Base-by-base conservation (phyloP, 2,797 vertebrate genomes). In the Pelobates cultripes region DNA sequence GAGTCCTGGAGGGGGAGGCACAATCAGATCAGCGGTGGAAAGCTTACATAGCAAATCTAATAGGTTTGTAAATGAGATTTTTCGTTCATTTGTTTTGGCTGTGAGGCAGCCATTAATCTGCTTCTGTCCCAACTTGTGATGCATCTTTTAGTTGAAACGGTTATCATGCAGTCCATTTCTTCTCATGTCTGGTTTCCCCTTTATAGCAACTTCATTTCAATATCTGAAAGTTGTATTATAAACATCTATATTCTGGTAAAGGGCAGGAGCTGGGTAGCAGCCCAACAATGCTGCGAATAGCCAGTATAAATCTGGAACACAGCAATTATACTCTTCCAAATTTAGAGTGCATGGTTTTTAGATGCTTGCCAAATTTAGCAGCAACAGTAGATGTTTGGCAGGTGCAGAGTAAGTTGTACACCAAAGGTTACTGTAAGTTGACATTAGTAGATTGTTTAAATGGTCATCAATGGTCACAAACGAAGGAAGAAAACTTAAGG, bases 61-160 rank as follows among this genome's bases (percentile, higher is more conserved):
- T 94, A 96, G 97, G 97, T 98, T 92, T 91, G 95, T 95, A 92
- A 92, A 94, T 93, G 91, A 92, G 90, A 92, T 92, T 92, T 92
- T 91, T 90, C 92, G 90, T 93, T 93, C 90, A 91, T 94, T 93
- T 93, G 90, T 91, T 93, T 92, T 93, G 91, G 91, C 92, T 93
- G 89, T 92, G 89, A 94, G 92, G 91, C 89, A 90, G 88, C 91
- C 93, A 91, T 94, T 94, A 93, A 94, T 94, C 92, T 91, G 91
- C 87, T 87, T 90, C 89, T 89, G 86, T 87, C 89, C 89, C 86
- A 66, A 89, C 15, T 74, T 85, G 86, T 86, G 89, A 87, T 90
- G 88, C 88, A 89, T 87, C 87, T 90, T 85, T 86, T 90, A 90
- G 63, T 42, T 17, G 47, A 43, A 71, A 71, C 44, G 55, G 73